phyloP scores from a whole-genome alignment of 2,888 invertebrate genomes.

The Blastobasis adustella region DNA sequence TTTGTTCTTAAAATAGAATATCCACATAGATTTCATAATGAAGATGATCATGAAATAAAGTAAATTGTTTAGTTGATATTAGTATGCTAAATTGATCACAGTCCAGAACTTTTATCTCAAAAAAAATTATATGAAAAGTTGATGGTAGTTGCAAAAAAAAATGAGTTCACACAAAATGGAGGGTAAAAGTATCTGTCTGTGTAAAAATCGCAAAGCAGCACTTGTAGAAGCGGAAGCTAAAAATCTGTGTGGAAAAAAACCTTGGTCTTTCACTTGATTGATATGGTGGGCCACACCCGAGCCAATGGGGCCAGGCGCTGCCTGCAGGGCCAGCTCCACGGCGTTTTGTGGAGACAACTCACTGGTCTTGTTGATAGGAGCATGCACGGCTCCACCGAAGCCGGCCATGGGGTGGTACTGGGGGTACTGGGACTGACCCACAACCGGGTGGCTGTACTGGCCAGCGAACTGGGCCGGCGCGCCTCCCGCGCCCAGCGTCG shows the following conservation, averaged over 20 bases:
- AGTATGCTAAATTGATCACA: no score
- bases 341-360: conserved; percentile 69
- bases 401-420: conserved; percentile 71
- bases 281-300: conserved; percentile 61
- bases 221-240: conserved; percentile 48
- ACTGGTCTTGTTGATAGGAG: conserved; percentile 68
- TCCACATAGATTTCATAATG: no score
- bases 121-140: no score
- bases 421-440: conserved; percentile 73
- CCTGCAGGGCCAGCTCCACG: conserved; percentile 55
- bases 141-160: no score
- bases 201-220: conserved; percentile 67
- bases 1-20: no score
- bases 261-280: conserved; percentile 75
- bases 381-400: conserved; percentile 63
- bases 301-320: conserved; percentile 56
- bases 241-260: conserved; percentile 49
- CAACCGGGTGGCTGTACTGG: conserved; percentile 82
- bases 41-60: no score
- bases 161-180: no score
- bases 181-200: conserved; percentile 24
- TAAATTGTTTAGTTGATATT: no score
- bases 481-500: conserved; percentile 77
- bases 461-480: conserved; percentile 76
- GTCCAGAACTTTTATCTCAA: no score